phyloP scores from a whole-genome alignment of 2,797 vertebrate genomes.

The Agapornis canus region DNA sequence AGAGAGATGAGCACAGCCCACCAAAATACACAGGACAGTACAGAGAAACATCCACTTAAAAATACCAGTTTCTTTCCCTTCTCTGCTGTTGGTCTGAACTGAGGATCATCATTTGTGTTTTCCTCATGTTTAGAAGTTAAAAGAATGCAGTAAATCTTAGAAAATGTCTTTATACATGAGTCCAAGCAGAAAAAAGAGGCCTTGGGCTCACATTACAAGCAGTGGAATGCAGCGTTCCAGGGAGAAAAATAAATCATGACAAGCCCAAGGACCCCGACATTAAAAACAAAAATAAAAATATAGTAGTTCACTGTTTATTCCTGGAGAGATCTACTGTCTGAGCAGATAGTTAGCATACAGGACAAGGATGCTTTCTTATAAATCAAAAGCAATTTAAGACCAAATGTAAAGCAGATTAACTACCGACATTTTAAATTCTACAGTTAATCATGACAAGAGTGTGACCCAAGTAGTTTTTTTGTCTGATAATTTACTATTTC shows the following conservation, averaged over 20 bases:
- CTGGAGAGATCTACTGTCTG: not conserved
- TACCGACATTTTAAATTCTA: not conserved
- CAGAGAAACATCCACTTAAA: not conserved
- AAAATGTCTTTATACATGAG: conserved; percentile 38
- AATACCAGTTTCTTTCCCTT: not conserved
- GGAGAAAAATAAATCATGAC: conserved; percentile 38
- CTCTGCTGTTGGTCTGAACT: conserved; percentile 51
- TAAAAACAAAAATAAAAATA: conserved; percentile 20
- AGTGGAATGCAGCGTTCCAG: conserved; percentile 45
- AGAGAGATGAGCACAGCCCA: not conserved
- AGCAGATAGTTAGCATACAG: not conserved
- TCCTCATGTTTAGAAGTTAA: not conserved
- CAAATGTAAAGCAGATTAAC: not conserved
- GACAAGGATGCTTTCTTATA: not conserved
- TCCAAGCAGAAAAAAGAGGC: conserved; percentile 37
- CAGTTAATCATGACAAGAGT: not conserved
- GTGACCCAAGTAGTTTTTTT: not conserved
- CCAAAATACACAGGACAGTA: not conserved
- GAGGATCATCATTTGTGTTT: conserved; percentile 17
- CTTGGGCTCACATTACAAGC: conserved; percentile 46
- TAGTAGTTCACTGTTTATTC: not conserved
- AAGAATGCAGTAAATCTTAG: conserved; percentile 55
- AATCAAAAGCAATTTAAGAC: not conserved
- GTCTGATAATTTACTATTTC: not conserved
- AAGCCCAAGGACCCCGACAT: not conserved